These are phyloP conservation scores for Odobenus rosmarus DNA, from an alignment of 2,113 vertebrate genomes.

Conservation along the genomic window DNA sequence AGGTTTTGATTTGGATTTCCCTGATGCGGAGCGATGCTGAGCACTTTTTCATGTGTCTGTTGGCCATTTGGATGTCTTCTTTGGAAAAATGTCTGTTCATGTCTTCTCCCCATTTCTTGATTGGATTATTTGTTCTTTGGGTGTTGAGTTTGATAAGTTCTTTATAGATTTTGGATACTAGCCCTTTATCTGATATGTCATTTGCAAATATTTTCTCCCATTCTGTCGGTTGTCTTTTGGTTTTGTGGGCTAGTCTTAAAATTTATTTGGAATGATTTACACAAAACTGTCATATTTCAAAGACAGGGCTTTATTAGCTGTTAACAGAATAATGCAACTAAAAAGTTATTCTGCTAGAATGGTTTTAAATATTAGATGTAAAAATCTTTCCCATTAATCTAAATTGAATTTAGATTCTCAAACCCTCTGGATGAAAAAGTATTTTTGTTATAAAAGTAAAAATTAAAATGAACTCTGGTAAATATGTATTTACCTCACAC, in stretches of 20 bases:
- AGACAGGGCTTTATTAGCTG: background rate
- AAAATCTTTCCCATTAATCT: slow-evolving; percentile 28
- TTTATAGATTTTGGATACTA: too few species aligned
- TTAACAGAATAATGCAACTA: background rate
- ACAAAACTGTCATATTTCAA: background rate
- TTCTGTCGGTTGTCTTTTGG: too few species aligned
- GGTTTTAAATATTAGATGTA: background rate
- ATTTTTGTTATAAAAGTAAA: slow-evolving; percentile 9
- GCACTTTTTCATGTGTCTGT: too few species aligned
- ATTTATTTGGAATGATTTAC: background rate
- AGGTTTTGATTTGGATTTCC: too few species aligned
- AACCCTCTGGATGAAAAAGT: background rate
- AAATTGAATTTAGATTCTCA: slow-evolving; percentile 34
- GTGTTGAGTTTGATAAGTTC: too few species aligned
- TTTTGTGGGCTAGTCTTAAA: background rate
- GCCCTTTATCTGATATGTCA: too few species aligned
- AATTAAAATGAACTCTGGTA: slow-evolving; percentile 22
- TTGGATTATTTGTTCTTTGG: too few species aligned
- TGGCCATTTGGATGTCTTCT: too few species aligned
- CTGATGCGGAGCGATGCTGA: too few species aligned
- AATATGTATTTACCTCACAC: background rate
- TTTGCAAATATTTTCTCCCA: too few species aligned
- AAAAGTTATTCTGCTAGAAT: slow-evolving; percentile 4
- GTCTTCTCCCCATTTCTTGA: too few species aligned
- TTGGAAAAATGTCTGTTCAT: too few species aligned